These are phyloP conservation scores for Rhinogobio ventralis DNA, from an alignment of 2,797 vertebrate genomes.

Conservation along the genomic window DNA sequence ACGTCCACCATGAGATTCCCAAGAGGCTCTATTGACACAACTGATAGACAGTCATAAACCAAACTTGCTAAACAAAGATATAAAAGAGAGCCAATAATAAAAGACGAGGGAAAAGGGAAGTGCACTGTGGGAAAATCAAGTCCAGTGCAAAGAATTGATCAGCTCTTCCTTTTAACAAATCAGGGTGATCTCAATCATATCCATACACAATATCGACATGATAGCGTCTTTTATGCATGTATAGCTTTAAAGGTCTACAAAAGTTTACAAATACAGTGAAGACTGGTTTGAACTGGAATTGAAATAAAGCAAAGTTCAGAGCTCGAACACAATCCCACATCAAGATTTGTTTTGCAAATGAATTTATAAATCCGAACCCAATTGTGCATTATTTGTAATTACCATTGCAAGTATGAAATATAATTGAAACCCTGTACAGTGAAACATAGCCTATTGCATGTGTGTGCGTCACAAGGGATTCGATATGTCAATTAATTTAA, in stretches of 20 bases:
- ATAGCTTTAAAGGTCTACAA: neutral
- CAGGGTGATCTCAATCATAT: neutral
- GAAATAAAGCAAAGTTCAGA: neutral
- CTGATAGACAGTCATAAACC: conserved; percentile 75
- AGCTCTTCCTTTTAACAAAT: conserved; percentile 4
- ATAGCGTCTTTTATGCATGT: neutral
- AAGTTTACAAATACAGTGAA: neutral
- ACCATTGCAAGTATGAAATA: neutral
- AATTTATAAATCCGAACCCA: neutral
- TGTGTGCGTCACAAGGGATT: no score
- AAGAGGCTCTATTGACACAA: conserved; percentile 38
- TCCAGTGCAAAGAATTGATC: neutral
- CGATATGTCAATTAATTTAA: no score
- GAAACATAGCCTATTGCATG: neutral
- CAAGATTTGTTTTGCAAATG: neutral
- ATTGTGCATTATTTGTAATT: neutral
- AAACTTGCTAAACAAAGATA: conserved; percentile 5
- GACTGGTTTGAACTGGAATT: neutral
- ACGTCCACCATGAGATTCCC: conserved; percentile 77
- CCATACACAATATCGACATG: neutral
- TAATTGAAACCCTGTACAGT: neutral
- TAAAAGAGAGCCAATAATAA: conserved; percentile 5
- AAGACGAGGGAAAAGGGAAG: conserved; percentile 12
- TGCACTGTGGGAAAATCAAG: conserved; percentile 34
- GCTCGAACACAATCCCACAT: neutral